Base-by-base conservation (phyloP, 2,113 vertebrate species). In the Polypterus senegalus region DNA sequence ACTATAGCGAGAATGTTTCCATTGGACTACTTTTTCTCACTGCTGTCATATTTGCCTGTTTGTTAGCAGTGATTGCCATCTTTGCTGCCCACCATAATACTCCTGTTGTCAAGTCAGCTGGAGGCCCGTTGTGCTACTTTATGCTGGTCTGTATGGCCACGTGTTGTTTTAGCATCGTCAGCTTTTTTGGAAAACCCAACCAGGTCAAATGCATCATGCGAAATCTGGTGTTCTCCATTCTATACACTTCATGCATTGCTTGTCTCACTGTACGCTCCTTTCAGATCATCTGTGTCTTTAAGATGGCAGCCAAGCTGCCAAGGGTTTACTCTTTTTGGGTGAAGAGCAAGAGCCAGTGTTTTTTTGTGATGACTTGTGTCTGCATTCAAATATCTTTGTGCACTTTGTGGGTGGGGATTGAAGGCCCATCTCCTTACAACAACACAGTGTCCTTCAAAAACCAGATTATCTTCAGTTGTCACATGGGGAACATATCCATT, bases 271-370 rank as follows among this genome's bases (percentile, higher is more conserved):
- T 90, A 0, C 88, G 81, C 46, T 86, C 86, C 5, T 91, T 94
- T 75, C 92, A 92, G 64, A 80, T 93, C 43, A 66, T 93, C 63
- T 81, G 82, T 49, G 82, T 92, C 72, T 95, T 94, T 74, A 94
- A 91, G 80, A 84, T 91, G 62, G 84, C 86, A 0, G 57, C 75
- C 7, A 87, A 78, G 58, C 70, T 79, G 4, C 89, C 88, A 0
- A 76, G 60, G 0, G 63, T 87, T 1, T 67, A 87, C 52, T 76
- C 62, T 1, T 78, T 77, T 52, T 94, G 91, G 90, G 79, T 74
- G 51, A 87, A 80, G 65, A 74, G 76, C 70, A 73, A 81, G 0
- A 81, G 88, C 0, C 84, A 90, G 1, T 68, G 74, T 71, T 63
- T 87, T 44, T 73, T 90, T 52, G 74, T 91, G 4, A 57, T 8